phyloP scores from a whole-genome alignment of 2,113 vertebrate species.

The Cryptotis parvus region DNA sequence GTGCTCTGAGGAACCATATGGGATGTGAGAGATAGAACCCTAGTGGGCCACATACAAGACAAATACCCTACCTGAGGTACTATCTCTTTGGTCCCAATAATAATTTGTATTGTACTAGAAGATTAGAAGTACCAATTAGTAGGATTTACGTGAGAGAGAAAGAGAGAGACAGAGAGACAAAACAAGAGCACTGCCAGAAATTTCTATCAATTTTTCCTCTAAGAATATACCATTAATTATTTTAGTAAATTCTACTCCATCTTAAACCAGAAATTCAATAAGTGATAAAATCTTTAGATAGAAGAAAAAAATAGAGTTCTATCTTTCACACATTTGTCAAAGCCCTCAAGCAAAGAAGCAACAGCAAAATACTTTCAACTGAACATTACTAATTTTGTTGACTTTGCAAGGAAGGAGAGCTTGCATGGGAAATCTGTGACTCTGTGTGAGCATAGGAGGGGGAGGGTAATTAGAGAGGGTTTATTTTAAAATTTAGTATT shows the following conservation, averaged over 20 bases:
- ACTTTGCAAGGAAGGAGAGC: background rate
- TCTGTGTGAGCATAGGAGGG: no score
- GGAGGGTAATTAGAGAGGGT: background rate
- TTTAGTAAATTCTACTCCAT: slow-evolving; percentile 45
- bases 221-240: no score
- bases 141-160: no score
- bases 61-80: no score
- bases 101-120: no score
- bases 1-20: no score
- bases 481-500: background rate
- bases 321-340: background rate
- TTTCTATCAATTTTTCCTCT: background rate
- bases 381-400: background rate
- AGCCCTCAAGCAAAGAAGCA: background rate
- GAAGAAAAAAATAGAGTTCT: background rate
- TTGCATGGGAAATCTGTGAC: background rate
- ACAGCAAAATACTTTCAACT: background rate
- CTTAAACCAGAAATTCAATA: background rate
- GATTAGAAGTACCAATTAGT: no score
- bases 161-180: no score
- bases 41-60: no score
- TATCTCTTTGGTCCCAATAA: no score
- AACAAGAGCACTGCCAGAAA: no score
- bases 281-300: background rate
- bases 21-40: no score